These are phyloP conservation scores for Prostheceraeus crozeri DNA, from an alignment of 2,888 invertebrate genomes.

Conservation along the genomic window DNA sequence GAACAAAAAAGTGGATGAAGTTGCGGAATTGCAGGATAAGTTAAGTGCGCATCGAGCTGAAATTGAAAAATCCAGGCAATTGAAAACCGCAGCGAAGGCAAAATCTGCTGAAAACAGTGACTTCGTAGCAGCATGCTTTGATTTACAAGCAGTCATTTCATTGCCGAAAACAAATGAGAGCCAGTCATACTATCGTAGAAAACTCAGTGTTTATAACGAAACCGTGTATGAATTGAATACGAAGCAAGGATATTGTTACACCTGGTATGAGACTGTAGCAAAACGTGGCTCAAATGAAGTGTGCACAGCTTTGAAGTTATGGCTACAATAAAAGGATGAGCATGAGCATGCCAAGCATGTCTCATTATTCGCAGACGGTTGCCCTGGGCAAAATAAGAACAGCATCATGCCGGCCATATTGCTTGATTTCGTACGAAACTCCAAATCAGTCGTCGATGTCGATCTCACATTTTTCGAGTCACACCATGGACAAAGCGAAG, in stretches of 20 bases:
- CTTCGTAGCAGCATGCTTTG: too few relatives aligned
- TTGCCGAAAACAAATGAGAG: too few relatives aligned
- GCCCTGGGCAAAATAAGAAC: slow-evolving; percentile 17
- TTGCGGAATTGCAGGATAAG: too few relatives aligned
- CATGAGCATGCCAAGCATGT: background rate
- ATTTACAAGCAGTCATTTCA: too few relatives aligned
- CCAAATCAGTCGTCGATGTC: background rate
- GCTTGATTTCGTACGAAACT: background rate
- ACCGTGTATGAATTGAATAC: background rate
- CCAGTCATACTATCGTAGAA: too few relatives aligned
- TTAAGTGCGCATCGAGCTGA: too few relatives aligned
- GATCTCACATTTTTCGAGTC: background rate
- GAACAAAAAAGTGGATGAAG: too few relatives aligned
- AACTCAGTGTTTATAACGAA: slow-evolving; percentile 5
- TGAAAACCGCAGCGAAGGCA: too few relatives aligned
- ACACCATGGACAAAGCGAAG: slow-evolving; percentile 17
- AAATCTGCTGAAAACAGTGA: too few relatives aligned
- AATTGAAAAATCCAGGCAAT: too few relatives aligned
- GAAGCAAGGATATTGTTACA: background rate
- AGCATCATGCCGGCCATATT: background rate
- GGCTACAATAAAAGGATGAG: background rate
- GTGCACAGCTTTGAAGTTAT: background rate
- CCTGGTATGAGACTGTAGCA: background rate
- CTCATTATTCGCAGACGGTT: background rate
- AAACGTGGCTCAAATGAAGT: background rate